Conservation (phyloP, 2,113 vertebrate genomes). For the Myrmophylax atrothorax region DNA sequence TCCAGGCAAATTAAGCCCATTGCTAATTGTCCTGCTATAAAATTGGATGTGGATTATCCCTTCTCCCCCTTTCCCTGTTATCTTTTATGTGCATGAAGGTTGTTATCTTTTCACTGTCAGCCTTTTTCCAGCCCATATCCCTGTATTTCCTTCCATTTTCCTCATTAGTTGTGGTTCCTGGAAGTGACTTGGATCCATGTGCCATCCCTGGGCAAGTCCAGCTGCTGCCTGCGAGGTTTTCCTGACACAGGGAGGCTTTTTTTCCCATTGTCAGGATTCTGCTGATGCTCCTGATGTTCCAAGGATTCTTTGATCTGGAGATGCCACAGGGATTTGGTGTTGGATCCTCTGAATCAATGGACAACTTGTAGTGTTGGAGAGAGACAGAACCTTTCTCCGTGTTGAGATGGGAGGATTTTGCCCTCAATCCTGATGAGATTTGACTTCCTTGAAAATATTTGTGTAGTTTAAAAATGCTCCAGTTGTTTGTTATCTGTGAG, state of each 20-base stretch:
- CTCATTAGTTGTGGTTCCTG: background rate
- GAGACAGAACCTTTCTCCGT: background rate
- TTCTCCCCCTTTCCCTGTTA: background rate
- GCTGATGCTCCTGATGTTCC: background rate
- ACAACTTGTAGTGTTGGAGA: fast-evolving
- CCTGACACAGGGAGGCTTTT: background rate
- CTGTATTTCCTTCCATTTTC: background rate
- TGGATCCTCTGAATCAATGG: background rate
- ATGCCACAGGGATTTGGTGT: background rate
- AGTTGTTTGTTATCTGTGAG: background rate
- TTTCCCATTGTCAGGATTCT: background rate
- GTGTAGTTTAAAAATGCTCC: background rate
- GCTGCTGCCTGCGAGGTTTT: background rate
- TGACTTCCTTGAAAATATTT: background rate
- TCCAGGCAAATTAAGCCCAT: background rate
- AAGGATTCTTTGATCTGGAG: background rate
- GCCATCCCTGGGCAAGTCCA: fast-evolving
- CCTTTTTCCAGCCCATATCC: background rate
- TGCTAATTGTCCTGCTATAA: background rate
- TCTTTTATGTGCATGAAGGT: background rate
- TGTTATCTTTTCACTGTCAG: background rate
- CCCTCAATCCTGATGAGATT: background rate
- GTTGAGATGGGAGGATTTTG: background rate
- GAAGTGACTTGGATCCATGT: background rate
- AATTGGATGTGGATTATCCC: background rate